Base-by-base conservation (phyloP, 2,888 invertebrate species). In the Andricus curvator region DNA sequence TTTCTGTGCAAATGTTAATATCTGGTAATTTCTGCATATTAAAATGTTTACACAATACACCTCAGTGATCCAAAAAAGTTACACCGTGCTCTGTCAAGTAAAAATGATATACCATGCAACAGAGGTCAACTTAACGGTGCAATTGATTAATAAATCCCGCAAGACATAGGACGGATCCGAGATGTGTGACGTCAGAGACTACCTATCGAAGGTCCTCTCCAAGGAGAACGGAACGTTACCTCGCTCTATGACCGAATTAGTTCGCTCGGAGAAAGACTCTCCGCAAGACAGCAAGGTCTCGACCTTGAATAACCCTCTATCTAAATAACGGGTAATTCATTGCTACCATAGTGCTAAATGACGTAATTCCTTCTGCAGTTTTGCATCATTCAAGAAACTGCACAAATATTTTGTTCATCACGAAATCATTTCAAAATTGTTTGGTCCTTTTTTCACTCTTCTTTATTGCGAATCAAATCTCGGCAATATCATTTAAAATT, bases 151-250 rank as follows among this genome's bases (percentile, higher is more conserved):
- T 62, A 62, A 62, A n/a, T 37, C 37, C 37, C 8, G 37, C 37
- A 8, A 37, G 37, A 6, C 8, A 37, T 37, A 8, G 6, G 6
- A 37, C 37, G 37, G 37, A 37, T 37, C 37, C 37, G 37, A 60
- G 22, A 60, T 1, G 3, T 62, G 25, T 62, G 37, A 37, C n/a
- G 33, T 33, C 67, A 67, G 44, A 67, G 13, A n/a, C n/a, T 22
- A 67, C n/a, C n/a, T 22, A 41, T 33, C 37, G n/a, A n/a, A 44
- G 67, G 44, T 44, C 44, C 67, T 67, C 37, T 67, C 17, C 67
- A 67, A 37, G 37, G 67, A 67, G 44, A 62, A 62, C 2, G 25
- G 13, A 62, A 11, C 25, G 15, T 62, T 62, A 62, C 60, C 60
- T 62, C 13, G 22, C 60, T 62, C 60, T 62, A 62, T 62, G 60